Percentiles rank a stretch among this genome's conserved stretches.
These are phyloP conservation scores for Scyliorhinus canicula DNA, from an alignment of 2,797 vertebrate genomes.

Conservation along the genomic window DNA sequence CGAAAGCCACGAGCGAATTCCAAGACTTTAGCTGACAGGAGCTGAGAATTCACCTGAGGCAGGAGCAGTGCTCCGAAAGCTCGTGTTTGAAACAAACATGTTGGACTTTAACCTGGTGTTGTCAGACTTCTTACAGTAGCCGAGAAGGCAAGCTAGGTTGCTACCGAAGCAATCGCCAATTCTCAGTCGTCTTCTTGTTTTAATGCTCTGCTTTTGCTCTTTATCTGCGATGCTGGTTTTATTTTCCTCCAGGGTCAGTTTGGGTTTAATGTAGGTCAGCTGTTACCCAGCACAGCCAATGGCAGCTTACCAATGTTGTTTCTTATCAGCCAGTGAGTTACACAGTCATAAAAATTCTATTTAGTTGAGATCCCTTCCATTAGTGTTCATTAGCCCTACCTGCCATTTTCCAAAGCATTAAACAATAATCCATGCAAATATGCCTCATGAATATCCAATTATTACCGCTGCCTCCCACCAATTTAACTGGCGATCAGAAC, in stretches of 20 bases:
- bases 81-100: no score
- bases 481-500: neutral
- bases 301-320: neutral
- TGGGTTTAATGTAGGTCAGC: neutral
- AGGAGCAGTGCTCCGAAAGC: no score
- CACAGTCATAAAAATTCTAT: neutral
- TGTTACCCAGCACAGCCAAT: neutral
- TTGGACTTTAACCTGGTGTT: no score
- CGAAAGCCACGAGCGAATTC: neutral
- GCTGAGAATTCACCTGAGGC: no score
- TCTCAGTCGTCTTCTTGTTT: neutral
- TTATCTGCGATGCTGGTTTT: neutral
- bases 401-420: constrained; percentile 21
- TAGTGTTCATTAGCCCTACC: constrained; percentile 6
- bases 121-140: no score
- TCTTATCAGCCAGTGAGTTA: neutral
- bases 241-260: neutral
- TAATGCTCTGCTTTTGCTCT: neutral
- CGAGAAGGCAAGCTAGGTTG: neutral
- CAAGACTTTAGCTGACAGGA: neutral
- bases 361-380: neutral
- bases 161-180: neutral
- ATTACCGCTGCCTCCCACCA: neutral
- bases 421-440: neutral
- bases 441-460: neutral